Evolutionary conservation across 2,888 invertebrate genomes (phyloP).

Genomic region (Aphidius colemani): DNA sequence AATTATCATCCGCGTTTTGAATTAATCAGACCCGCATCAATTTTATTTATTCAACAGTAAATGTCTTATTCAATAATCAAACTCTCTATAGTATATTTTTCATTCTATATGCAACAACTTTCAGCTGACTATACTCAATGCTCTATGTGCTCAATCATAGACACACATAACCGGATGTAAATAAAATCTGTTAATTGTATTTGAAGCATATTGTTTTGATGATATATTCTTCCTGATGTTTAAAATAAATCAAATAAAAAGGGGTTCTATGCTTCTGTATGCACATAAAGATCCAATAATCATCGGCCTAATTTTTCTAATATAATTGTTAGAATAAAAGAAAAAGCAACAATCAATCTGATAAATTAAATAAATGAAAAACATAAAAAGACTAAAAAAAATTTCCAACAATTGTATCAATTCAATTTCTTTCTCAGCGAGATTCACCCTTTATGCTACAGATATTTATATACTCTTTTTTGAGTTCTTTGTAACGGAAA

Average conservation of each 20-base stretch:
- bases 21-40: constrained; percentile 25
- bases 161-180: constrained; percentile 19
- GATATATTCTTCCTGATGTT: constrained; percentile 19
- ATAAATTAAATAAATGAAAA: too few species aligned
- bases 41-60: not conserved
- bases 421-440: not conserved
- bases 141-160: constrained; percentile 1
- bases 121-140: not conserved
- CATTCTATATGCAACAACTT: not conserved
- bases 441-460: too few species aligned
- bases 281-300: constrained; percentile 1
- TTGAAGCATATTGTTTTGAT: constrained; percentile 10
- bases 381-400: too few species aligned
- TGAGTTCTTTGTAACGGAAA: too few species aligned
- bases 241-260: constrained; percentile 17
- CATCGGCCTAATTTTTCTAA: not conserved
- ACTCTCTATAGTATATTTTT: not conserved
- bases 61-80: constrained; percentile 16
- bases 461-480: too few species aligned
- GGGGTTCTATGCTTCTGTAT: not conserved
- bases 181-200: constrained; percentile 19
- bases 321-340: too few species aligned
- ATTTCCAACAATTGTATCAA: too few species aligned
- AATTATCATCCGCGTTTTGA: constrained; percentile 18
- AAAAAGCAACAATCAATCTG: too few species aligned